Conservation (phyloP, 2,888 invertebrate genomes). For the Acleris cristana region DNA sequence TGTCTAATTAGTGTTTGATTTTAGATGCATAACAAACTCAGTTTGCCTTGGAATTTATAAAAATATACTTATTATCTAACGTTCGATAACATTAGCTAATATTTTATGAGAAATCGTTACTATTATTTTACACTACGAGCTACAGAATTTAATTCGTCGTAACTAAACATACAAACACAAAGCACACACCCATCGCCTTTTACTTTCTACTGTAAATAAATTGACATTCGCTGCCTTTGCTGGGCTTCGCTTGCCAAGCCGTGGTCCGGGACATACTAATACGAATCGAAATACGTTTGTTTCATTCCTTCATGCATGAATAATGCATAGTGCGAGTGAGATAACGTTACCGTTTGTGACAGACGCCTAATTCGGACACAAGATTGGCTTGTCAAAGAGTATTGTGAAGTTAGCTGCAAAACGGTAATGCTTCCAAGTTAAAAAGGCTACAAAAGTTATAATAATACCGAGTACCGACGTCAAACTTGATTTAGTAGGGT, state of each 20-base stretch:
- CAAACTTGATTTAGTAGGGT: too few species aligned
- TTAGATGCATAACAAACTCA: constrained; percentile 38
- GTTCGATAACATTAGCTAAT: constrained; percentile 26
- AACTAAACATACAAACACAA: constrained; percentile 54
- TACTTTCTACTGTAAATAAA: constrained; percentile 73
- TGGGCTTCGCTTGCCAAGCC: constrained; percentile 20
- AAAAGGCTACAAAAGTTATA: neutral
- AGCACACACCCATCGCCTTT: constrained; percentile 76
- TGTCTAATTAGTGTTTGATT: constrained; percentile 38
- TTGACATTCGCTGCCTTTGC: constrained; percentile 48
- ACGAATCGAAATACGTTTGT: neutral
- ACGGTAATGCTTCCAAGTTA: constrained; percentile 2
- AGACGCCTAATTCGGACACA: constrained; percentile 17
- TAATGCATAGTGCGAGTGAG: constrained; percentile 7
- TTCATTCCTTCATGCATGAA: neutral
- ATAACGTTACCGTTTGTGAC: neutral
- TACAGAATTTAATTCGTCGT: constrained; percentile 51
- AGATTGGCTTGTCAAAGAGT: constrained; percentile 1
- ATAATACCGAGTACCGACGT: neutral
- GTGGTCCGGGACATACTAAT: constrained; percentile 11
- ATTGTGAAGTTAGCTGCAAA: constrained; percentile 21
- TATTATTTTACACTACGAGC: constrained; percentile 35
- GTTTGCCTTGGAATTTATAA: constrained; percentile 38
- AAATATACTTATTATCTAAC: constrained; percentile 40
- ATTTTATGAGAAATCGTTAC: constrained; percentile 11